Evolutionary conservation across 2,888 invertebrate genomes (phyloP).

Genomic region (Archips crataeganus): DNA sequence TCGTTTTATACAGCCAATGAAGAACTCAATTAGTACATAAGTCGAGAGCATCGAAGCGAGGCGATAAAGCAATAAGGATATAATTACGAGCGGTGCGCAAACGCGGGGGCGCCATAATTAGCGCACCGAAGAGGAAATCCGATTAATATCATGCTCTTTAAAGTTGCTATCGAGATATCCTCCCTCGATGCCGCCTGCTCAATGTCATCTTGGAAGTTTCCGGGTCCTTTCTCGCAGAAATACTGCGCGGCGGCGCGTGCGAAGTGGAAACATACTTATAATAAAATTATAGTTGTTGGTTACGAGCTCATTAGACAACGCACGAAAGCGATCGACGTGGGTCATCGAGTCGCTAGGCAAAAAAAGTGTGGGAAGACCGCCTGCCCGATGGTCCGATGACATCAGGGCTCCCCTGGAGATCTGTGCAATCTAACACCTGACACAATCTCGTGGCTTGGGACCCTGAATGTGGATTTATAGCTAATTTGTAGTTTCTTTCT

Average conservation of each 20-base stretch:
- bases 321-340: no score
- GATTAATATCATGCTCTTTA: slow-evolving; percentile 39
- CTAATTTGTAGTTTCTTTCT: no score
- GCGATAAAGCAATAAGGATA: slow-evolving; percentile 39
- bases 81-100: slow-evolving; percentile 33
- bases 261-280: not conserved
- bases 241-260: not conserved
- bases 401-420: no score
- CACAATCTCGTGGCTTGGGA: no score
- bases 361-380: no score
- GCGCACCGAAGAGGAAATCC: slow-evolving; percentile 33
- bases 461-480: no score
- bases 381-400: no score
- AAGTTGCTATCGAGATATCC: slow-evolving; percentile 23
- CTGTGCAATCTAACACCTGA: no score
- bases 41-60: slow-evolving; percentile 23
- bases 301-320: not conserved
- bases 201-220: not conserved
- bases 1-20: no score
- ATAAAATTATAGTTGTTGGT: not conserved
- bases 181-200: not conserved
- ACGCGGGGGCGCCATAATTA: slow-evolving; percentile 27
- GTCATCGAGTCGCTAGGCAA: no score
- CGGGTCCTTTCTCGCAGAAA: not conserved
- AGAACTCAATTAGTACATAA: slow-evolving; percentile 17